Base-by-base conservation (phyloP, 2,797 vertebrate genomes). In the Gymnocypris eckloni region DNA sequence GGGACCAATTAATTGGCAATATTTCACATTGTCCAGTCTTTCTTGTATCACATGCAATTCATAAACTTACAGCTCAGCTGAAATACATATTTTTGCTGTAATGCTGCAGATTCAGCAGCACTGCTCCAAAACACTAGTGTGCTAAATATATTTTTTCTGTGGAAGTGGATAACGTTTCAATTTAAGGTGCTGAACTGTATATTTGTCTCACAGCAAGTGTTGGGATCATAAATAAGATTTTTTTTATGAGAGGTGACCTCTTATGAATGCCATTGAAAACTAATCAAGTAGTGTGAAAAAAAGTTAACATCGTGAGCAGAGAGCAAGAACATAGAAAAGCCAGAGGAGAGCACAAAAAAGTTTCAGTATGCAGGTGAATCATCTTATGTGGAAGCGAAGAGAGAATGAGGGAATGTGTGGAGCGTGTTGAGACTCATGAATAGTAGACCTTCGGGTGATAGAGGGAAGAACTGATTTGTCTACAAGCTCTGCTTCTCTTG, bases 401-500 rank as follows among this genome's bases (percentile, higher is more conserved):
- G 41, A 72, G 9, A 59, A 41, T 50, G 25, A 28, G 39, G 41
- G 25, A 82, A 52, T 82, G 50, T 85, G 41, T 67, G 61, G 56
- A 85, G 91, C 80, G 88, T 92, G 91, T 89, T 88, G 84, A 89
- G 91, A 93, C 81, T 91, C 80, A 86, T 89, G 88, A 20, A 91
- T 91, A 89, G 86, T 90, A 86, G 20, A n/a, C 43, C 18, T 39
- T 76, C 3, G 25, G 20, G 43, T 88, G 88, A 91, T 90, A 76
- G 90, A 93, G 87, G 87, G 72, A 67, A 86, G 88, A 87, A 88
- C 89, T 90, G 91, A 94, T 94, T 93, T 92, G 93, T 94, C 91
- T 87, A 89, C 89, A 88, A 48, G 48, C 88, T 87, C 89, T 89
- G 87, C 91, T 89, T 92, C 92, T 3, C 18, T 77, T n/a, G 1